A percentile compares a stretch with the other conserved stretches of the same genome.
Evolutionary conservation across 2,113 vertebrate genomes (phyloP).

Genomic region (Elanus axillaris): DNA sequence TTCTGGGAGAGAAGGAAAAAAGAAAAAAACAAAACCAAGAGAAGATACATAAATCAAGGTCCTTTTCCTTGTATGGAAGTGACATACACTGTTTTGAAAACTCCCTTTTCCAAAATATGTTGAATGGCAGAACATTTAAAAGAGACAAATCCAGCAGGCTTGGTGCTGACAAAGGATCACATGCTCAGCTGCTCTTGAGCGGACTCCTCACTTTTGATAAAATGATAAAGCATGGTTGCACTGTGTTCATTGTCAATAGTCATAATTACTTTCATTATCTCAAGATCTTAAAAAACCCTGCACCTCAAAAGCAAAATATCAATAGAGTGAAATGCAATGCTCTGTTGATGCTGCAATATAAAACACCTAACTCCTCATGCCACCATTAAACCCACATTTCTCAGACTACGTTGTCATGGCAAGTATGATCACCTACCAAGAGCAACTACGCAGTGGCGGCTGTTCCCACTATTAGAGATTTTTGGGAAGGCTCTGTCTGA

Average conservation of each 20-base stretch:
- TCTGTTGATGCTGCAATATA: background rate
- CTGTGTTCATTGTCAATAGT: background rate
- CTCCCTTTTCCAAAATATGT: fast-evolving
- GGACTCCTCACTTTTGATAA: background rate
- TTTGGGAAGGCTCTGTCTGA: background rate
- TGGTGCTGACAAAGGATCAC: background rate
- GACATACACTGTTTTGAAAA: background rate
- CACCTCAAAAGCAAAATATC: background rate
- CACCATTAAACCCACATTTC: background rate
- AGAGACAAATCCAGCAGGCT: background rate
- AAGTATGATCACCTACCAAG: background rate
- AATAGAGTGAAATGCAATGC: background rate
- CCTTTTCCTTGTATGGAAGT: background rate
- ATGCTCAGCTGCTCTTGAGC: background rate
- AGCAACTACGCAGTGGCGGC: background rate
- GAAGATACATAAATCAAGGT: background rate
- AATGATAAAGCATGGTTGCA: background rate
- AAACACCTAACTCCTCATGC: background rate
- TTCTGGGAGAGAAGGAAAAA: background rate
- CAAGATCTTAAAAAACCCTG: background rate
- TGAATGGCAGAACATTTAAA: background rate
- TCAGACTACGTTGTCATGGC: background rate
- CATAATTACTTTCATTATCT: background rate
- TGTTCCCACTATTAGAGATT: background rate
- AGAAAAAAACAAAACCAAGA: background rate